A percentile compares a stretch with the other conserved stretches of the same genome.
phyloP scores from a whole-genome alignment of 2,797 vertebrate genomes.

The Thalassophryne amazonica region DNA sequence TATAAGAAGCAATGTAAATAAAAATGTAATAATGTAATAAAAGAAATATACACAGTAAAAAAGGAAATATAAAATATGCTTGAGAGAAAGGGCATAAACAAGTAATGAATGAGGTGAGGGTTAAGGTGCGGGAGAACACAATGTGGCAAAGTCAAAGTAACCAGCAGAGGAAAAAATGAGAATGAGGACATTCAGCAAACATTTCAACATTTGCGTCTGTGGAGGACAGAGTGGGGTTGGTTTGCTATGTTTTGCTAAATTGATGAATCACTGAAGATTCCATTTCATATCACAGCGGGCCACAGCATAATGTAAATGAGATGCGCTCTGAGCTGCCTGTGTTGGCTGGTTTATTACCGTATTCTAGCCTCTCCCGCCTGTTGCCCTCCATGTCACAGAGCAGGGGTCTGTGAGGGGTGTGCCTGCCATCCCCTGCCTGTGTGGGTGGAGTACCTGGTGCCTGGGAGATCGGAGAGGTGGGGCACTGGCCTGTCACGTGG shows the following conservation, averaged over 20 bases:
- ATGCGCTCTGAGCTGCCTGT: constrained; percentile 44
- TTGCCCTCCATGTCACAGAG: constrained; percentile 87
- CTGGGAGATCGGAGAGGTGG: constrained; percentile 60
- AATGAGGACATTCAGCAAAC: constrained; percentile 30
- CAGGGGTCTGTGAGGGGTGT: constrained; percentile 77
- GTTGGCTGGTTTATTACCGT: constrained; percentile 76
- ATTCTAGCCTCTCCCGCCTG: constrained; percentile 81
- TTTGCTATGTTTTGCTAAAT: constrained; percentile 28
- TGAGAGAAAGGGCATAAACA: not conserved
- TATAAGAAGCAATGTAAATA: too few species aligned
- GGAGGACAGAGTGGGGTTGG: not conserved
- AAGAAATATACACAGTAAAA: not conserved
- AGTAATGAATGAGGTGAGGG: constrained; percentile 9
- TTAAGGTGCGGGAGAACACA: not conserved
- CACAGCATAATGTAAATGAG: constrained; percentile 53
- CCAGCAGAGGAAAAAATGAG: not conserved
- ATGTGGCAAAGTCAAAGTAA: not conserved
- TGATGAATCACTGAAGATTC: constrained; percentile 3
- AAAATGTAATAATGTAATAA: too few species aligned
- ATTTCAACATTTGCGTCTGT: not conserved
- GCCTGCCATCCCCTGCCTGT: constrained; percentile 73
- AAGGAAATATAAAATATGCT: not conserved
- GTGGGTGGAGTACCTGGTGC: constrained; percentile 75
- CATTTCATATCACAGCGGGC: constrained; percentile 29
- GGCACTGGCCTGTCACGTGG: constrained; percentile 78